These are phyloP conservation scores for Onychostoma macrolepis DNA, from an alignment of 2,113 vertebrate species.

Conservation along the genomic window DNA sequence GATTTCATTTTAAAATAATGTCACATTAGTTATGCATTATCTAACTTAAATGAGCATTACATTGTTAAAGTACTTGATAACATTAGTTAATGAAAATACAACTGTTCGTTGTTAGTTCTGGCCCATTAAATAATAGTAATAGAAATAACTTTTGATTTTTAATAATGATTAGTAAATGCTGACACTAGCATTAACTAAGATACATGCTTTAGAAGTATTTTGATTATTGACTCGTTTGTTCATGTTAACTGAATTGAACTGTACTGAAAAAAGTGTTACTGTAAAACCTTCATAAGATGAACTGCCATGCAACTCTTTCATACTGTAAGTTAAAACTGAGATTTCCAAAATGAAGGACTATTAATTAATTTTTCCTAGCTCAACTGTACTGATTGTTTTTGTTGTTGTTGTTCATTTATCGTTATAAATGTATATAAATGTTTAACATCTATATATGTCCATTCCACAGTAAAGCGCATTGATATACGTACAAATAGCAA, in stretches of 20 bases:
- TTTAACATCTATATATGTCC: slow-evolving; percentile 24
- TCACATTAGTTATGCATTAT: neutral
- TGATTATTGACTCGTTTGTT: no score
- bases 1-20: no score
- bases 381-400: neutral
- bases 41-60: no score
- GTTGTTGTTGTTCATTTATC: neutral
- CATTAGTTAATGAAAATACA: no score
- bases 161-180: no score
- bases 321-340: neutral
- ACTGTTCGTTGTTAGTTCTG: no score
- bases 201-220: no score
- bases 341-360: neutral
- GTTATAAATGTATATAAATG: slow-evolving; percentile 37
- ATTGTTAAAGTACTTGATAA: neutral
- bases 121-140: no score
- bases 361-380: neutral
- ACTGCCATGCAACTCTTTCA: neutral
- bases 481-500: neutral
- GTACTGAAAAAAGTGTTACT: neutral
- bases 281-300: neutral
- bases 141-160: no score
- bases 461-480: neutral
- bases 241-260: no score
- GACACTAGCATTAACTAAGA: no score